These are phyloP conservation scores for Ciconia stormi DNA, from an alignment of 2,113 vertebrate species.

Conservation along the genomic window DNA sequence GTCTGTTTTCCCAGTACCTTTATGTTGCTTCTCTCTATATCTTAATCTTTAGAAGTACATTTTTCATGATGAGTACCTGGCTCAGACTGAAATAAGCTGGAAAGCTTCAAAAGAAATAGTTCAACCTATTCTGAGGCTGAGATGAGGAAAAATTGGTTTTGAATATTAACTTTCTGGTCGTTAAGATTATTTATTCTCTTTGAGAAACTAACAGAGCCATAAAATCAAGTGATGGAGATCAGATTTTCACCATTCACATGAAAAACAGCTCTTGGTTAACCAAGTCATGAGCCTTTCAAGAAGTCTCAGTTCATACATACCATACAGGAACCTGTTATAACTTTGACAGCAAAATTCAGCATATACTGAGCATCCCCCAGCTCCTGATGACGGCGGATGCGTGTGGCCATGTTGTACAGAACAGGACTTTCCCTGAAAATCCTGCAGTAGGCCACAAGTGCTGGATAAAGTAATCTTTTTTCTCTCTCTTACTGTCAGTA, in stretches of 20 bases:
- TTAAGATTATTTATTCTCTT: background rate
- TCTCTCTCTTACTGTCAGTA: background rate
- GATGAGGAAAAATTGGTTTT: background rate
- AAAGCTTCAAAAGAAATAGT: background rate
- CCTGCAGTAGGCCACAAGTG: background rate
- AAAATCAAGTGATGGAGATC: background rate
- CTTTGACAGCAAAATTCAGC: background rate
- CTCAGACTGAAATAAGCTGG: background rate
- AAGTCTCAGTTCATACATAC: background rate
- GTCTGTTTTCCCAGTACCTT: background rate
- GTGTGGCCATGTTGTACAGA: background rate
- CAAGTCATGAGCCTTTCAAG: background rate
- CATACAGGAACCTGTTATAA: background rate
- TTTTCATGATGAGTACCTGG: background rate
- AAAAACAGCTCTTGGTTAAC: background rate
- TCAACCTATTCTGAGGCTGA: background rate
- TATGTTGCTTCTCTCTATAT: background rate
- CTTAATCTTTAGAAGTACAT: background rate
- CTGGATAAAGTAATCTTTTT: background rate
- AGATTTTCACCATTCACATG: background rate
- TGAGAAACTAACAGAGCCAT: background rate
- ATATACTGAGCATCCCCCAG: background rate
- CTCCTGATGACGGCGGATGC: fast-evolving
- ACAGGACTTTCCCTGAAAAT: background rate
- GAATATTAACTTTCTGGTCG: background rate